Evolutionary conservation across 30 jellyfish, hydroid and myxozoan genomes (phyloP), one percentile per base, ranked within the genome.

Genomic region (Phacellophora camtschatica): DNA sequence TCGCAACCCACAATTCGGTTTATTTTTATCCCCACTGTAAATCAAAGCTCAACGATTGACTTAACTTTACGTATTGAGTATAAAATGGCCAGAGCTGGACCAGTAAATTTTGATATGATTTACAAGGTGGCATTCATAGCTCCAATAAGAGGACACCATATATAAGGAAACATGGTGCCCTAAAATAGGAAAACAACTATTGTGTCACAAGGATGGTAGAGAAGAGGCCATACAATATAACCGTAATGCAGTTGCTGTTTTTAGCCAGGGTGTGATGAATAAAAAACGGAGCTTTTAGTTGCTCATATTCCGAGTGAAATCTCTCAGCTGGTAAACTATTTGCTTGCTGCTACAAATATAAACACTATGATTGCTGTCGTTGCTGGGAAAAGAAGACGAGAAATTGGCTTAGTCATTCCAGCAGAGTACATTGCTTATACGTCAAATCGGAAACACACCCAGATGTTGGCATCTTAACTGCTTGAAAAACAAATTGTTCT

Each of bases 141-240:
- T 41, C 20, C 72, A 69, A 43, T 36, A 69, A 5, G 74, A 59
- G 74, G 74, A 59, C 74, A 59, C 28, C 74, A 59, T 59, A 59
- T 59, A 59, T 59, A 59, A 59, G 55, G 74, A 59, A 5, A 59
- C 55, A 20, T 59, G 74, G 74, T 59, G 74, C 49, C 55, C 55
- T 59, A 20, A 59, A 20, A n/a, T 59, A 59, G 74, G 58, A 59
- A 46, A 59, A 59, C 25, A 37, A 32, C 49, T 69, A 4, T 35
- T 69, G 72, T 69, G 83, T 25, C 83, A 24, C 27, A 69, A 69
- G 16, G 83, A 43, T 6, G 83, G 43, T 36, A 3, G 83, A 2
- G 74, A 41, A 22, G 83, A 69, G 27, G 83, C 83, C 72, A 69
- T 3, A 22, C 83, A 36, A 16, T 69, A 48, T 69, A 71, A 69